Conservation (phyloP, 2,888 invertebrate species). For the Lottia gigantea region DNA sequence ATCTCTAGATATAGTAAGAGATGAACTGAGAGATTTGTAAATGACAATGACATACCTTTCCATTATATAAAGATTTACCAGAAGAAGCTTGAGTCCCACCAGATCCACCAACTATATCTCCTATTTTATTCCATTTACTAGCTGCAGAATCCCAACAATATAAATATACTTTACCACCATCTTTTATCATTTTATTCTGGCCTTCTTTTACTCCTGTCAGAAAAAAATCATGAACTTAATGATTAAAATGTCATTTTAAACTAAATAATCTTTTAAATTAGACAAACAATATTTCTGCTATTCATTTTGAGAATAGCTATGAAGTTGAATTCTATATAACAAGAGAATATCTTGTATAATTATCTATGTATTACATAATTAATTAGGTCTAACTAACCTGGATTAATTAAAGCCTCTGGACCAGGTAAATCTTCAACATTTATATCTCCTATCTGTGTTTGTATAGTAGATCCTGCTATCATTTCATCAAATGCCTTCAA, state of each 20-base stretch:
- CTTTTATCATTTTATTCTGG: conserved; percentile 85
- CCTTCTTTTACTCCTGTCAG: conserved; percentile 73
- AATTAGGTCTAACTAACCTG: conserved; percentile 73
- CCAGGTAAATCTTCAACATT: conserved; percentile 90
- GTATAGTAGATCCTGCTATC: conserved; percentile 73
- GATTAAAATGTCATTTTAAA: no score
- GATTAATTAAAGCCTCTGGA: conserved; percentile 79
- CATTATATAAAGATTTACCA: conserved; percentile 84
- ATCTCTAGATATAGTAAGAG: no score
- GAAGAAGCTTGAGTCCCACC: conserved; percentile 72
- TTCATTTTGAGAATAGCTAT: no score
- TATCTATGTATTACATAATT: no score
- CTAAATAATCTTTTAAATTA: no score
- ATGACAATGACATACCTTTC: conserved; percentile 74
- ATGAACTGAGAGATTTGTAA: no score
- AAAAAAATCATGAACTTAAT: no score
- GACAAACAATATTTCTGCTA: no score
- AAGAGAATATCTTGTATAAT: no score
- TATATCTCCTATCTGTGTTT: conserved; percentile 80
- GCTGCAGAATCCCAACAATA: conserved; percentile 73
- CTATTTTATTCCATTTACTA: conserved; percentile 84
- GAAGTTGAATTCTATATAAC: no score
- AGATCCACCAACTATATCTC: conserved; percentile 84
- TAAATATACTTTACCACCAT: conserved; percentile 77
- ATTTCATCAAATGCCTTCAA: conserved; percentile 79